Conservation (phyloP, 2,888 invertebrate species). For the Aromia moschata region DNA sequence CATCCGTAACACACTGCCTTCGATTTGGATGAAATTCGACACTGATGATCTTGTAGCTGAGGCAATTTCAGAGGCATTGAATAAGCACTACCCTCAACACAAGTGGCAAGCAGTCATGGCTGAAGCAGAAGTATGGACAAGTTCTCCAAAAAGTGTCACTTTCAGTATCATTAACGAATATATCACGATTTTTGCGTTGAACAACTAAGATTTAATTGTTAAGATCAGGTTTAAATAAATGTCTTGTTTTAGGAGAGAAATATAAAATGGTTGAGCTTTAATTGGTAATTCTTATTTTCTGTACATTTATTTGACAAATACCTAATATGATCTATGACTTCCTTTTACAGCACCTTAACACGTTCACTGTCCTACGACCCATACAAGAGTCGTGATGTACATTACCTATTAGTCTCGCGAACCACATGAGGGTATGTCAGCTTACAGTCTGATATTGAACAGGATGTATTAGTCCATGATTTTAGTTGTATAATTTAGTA, state of each 20-base stretch:
- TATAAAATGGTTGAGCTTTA: background rate
- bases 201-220: background rate
- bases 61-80: background rate
- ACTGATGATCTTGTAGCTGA: background rate
- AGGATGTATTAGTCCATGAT: too few species aligned
- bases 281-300: conserved; percentile 1
- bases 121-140: background rate
- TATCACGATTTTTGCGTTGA: background rate
- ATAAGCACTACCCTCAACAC: background rate
- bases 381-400: too few species aligned
- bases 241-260: background rate
- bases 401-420: too few species aligned
- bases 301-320: conserved; percentile 18
- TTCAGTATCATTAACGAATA: background rate
- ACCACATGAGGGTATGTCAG: too few species aligned
- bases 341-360: too few species aligned
- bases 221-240: conserved; percentile 4
- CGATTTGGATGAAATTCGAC: background rate
- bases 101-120: background rate
- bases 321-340: too few species aligned
- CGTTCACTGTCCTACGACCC: too few species aligned
- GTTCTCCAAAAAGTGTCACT: background rate
- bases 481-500: too few species aligned
- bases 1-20: background rate
- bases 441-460: too few species aligned